Conservation (phyloP, 92 coral and sea anemone genomes). For the Micromussa lordhowensis region DNA sequence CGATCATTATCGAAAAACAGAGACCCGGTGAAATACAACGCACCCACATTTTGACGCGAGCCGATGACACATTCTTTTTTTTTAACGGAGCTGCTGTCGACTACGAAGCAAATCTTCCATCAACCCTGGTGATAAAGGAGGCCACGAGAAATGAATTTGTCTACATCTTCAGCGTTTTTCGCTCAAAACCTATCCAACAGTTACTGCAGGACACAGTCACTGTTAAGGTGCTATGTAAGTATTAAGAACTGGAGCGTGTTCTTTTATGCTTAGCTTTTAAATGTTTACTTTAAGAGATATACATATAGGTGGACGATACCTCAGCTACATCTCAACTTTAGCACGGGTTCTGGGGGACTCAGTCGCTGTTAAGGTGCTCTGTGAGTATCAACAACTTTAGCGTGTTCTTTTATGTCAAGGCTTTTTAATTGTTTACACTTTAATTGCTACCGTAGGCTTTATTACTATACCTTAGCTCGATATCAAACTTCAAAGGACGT, state of each 20-base stretch:
- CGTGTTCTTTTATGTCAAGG: not conserved
- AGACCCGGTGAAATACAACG: too few species aligned
- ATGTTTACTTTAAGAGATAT: too few species aligned
- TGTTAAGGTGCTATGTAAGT: not conserved
- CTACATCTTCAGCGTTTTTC: not conserved
- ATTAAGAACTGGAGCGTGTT: too few species aligned
- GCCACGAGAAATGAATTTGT: not conserved
- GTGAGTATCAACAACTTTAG: not conserved
- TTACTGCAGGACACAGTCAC: not conserved
- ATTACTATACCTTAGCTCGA: too few species aligned
- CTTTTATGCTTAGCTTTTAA: too few species aligned
- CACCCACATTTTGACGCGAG: not conserved
- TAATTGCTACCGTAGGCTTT: too few species aligned
- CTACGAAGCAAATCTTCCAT: not conserved
- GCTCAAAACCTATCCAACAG: not conserved
- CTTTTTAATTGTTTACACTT: not conserved
- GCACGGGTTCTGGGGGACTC: not conserved
- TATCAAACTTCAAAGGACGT: too few species aligned
- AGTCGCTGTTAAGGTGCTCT: not conserved
- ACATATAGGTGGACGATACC: too few species aligned
- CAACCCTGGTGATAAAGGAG: not conserved
- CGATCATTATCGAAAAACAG: not conserved
- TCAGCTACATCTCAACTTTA: too few species aligned
- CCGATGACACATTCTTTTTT: not conserved
- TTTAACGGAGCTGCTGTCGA: too few species aligned